phyloP scores from a whole-genome alignment of 2,113 vertebrate species.

The Brachionichthys hirsutus region DNA sequence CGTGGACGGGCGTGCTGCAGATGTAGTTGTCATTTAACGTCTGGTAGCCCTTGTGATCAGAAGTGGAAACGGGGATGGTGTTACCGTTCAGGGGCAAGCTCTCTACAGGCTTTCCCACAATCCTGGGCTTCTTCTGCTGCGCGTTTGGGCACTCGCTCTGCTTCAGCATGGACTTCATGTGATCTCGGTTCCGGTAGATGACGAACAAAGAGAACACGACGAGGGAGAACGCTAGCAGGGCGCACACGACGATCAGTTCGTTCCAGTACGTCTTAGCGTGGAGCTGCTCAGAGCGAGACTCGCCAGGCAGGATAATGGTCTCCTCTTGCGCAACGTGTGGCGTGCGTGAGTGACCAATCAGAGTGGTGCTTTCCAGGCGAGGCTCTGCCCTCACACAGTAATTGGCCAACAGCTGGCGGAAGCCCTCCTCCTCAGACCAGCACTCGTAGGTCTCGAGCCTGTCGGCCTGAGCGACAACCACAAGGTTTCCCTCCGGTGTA shows the following conservation, averaged over 20 bases:
- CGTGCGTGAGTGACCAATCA: slow-evolving; percentile 79
- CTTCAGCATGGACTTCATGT: slow-evolving; percentile 89
- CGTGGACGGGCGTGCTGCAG: slow-evolving; percentile 79
- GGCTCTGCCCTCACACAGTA: slow-evolving; percentile 81
- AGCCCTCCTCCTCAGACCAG: slow-evolving; percentile 87
- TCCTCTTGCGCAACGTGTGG: slow-evolving; percentile 54
- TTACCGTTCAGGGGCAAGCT: slow-evolving; percentile 86
- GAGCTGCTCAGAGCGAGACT: slow-evolving; percentile 62
- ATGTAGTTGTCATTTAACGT: slow-evolving; percentile 88
- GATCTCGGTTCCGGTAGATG: slow-evolving; percentile 83
- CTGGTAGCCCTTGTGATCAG: slow-evolving; percentile 94
- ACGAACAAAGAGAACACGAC: slow-evolving; percentile 81
- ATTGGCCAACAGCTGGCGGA: slow-evolving; percentile 85
- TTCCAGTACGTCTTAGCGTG: slow-evolving; percentile 88
- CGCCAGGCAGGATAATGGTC: slow-evolving; percentile 70
- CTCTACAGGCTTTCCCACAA: slow-evolving; percentile 78
- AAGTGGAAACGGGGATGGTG: slow-evolving; percentile 76
- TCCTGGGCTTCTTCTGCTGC: slow-evolving; percentile 82
- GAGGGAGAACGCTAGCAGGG: slow-evolving; percentile 78
- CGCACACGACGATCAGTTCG: slow-evolving; percentile 87
- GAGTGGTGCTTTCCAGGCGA: slow-evolving; percentile 63
- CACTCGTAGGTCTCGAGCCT: slow-evolving; percentile 84
- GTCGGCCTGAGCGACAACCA: slow-evolving; percentile 83
- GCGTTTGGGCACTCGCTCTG: slow-evolving; percentile 78
- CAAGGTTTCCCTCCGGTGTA: slow-evolving; percentile 82